These are phyloP conservation scores for Eulithis testata DNA, from an alignment of 2,888 invertebrate species.

Conservation along the genomic window DNA sequence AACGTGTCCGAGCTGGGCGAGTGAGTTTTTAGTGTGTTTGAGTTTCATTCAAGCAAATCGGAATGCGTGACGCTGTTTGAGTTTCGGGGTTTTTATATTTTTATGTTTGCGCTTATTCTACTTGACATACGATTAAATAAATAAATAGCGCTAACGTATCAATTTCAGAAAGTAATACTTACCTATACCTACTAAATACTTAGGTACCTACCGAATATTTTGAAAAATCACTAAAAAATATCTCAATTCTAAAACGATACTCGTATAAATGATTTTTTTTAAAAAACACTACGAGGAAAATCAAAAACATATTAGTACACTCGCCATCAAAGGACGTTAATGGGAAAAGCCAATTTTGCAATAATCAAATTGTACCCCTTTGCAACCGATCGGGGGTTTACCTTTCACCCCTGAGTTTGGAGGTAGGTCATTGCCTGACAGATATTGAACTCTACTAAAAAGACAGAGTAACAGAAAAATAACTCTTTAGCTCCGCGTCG, in stretches of 20 bases:
- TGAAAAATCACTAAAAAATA: too few species aligned
- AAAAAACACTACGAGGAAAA: slow-evolving; percentile 1
- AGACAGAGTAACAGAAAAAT: neutral
- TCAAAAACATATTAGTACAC: slow-evolving; percentile 8
- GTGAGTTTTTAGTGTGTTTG: slow-evolving; percentile 49
- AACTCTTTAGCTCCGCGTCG: neutral
- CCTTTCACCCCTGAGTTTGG: slow-evolving; percentile 3
- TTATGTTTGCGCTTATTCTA: too few species aligned
- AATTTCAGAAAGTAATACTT: too few species aligned
- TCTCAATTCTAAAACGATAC: too few species aligned
- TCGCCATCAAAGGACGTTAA: slow-evolving; percentile 30
- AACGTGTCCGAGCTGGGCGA: slow-evolving; percentile 65
- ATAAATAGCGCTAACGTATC: too few species aligned
- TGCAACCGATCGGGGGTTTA: slow-evolving; percentile 4
- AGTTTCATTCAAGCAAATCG: too few species aligned
- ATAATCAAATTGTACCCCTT: slow-evolving; percentile 30
- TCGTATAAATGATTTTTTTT: too few species aligned
- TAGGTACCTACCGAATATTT: too few species aligned
- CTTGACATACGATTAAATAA: too few species aligned
- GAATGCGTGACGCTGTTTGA: too few species aligned
- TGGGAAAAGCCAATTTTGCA: slow-evolving; percentile 33
- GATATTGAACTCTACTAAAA: neutral
- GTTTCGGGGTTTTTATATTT: too few species aligned
- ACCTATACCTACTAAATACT: too few species aligned
- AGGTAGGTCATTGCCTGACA: slow-evolving; percentile 4